Conservation (phyloP, 2,113 vertebrate genomes). For the Pao palembangensis region DNA sequence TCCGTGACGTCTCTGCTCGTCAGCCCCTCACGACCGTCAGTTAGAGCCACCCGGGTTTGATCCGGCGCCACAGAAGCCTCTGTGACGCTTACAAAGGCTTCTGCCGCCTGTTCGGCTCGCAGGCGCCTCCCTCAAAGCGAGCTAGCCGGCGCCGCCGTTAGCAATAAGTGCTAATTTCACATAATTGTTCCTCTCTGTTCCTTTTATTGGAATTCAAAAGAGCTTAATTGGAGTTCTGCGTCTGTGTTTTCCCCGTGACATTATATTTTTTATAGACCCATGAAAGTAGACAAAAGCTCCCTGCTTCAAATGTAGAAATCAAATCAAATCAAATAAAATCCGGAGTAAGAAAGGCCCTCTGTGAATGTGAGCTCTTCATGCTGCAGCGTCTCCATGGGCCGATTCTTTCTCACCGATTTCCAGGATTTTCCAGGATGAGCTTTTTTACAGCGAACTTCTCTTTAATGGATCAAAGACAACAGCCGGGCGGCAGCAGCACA, state of each 20-base stretch:
- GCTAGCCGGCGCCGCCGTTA: conserved; percentile 13
- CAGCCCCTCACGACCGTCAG: background rate
- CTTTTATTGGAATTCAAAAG: conserved; percentile 34
- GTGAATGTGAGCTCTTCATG: too few species aligned
- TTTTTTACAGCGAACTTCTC: too few species aligned
- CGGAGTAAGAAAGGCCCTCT: too few species aligned
- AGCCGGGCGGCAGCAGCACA: too few species aligned
- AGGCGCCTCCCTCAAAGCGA: background rate
- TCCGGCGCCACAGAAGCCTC: conserved; percentile 25
- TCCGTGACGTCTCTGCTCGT: conserved; percentile 27
- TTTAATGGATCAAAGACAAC: too few species aligned
- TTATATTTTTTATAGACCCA: conserved; percentile 1
- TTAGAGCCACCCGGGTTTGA: conserved; percentile 10
- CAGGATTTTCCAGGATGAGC: background rate
- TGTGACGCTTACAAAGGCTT: conserved; percentile 41
- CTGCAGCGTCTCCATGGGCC: too few species aligned
- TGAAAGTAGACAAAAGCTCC: too few species aligned
- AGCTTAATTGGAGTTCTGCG: conserved; percentile 28
- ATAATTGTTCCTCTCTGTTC: conserved; percentile 36
- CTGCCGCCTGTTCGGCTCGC: conserved; percentile 10
- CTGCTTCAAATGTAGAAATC: background rate
- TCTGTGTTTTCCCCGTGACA: conserved; percentile 27
- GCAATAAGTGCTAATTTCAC: conserved; percentile 41
- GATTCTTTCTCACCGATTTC: too few species aligned
- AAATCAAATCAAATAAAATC: background rate